A percentile compares a stretch with the other conserved stretches of the same genome.
These are phyloP conservation scores for Maconellicoccus hirsutus DNA, from an alignment of 1,140 invertebrate genomes.

Conservation along the genomic window DNA sequence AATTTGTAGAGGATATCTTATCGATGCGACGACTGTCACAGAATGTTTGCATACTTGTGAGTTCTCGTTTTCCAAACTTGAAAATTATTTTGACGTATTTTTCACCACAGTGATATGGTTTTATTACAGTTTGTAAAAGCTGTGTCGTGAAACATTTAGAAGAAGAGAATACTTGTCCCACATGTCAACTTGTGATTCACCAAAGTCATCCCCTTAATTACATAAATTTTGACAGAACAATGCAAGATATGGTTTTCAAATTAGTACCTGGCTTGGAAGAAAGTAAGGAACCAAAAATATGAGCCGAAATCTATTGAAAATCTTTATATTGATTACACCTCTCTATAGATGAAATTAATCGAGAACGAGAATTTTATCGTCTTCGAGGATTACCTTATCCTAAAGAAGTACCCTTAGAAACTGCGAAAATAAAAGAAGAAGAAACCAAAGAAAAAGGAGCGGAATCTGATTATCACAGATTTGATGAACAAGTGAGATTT, in stretches of 20 bases:
- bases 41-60: constrained; percentile 95
- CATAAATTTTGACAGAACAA: constrained; percentile 93
- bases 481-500: constrained; percentile 75
- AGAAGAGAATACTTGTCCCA: constrained; percentile 93
- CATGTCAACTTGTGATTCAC: constrained; percentile 92
- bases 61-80: constrained; percentile 33
- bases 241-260: constrained; percentile 99
- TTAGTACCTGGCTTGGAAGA: constrained; percentile 83
- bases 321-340: constrained; percentile 11
- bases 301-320: background rate
- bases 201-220: constrained; percentile 94
- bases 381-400: constrained; percentile 71
- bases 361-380: constrained; percentile 78
- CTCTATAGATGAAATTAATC: constrained; percentile 77
- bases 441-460: constrained; percentile 57
- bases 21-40: constrained; percentile 93
- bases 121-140: constrained; percentile 85
- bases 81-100: background rate
- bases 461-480: constrained; percentile 82
- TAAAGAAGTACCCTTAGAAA: constrained; percentile 64
- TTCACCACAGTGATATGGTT: background rate
- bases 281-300: constrained; percentile 43
- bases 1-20: constrained; percentile 90
- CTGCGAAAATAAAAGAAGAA: constrained; percentile 32
- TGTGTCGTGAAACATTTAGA: constrained; percentile 95